Base-by-base conservation (phyloP, 2,113 vertebrate genomes). In the Anthoscopus minutus region DNA sequence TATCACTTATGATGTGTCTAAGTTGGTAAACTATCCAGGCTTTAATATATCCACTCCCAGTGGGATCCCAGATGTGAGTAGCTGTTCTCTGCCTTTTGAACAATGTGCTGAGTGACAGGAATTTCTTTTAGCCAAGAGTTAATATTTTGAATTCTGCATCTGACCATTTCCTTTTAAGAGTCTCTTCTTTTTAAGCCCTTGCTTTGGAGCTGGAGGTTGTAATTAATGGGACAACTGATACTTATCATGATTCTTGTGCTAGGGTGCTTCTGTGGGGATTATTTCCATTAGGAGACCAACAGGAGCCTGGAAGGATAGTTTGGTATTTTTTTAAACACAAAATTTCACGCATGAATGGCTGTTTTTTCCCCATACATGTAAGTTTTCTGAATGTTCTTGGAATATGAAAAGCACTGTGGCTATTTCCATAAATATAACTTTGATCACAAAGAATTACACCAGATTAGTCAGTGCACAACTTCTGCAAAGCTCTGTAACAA, bases 11-110 rank as follows among this genome's bases (percentile, higher is more conserved):
- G 99, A 99, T 94, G 97, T 99, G 88, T 98, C 99, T 2, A 99
- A 99, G 96, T 93, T 99, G 96, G 97, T 99, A 48, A 99, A 98
- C 97, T 99, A 99, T 80, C 99, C 99, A 61, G 99, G 99, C 47
- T 99, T 99, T 97, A 99, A 99, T 92, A 98, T 98, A 35, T 97
- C 98, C 57, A 94, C 97, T 77, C 97, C 99, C 85, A 96, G 97
- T 90, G 98, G 97, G 73, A 97, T 99, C 86, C 98, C 98, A 95
- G 99, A 99, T 96, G 99, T 99, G 96, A 99, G 99, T 98, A 51
- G 21, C 56, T 80, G 22, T 77, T 37, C 30, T 71, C 17, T 58
- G 28, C 47, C 47, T 67, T 77, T 44, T 60, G 2, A 66, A 57
- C 45, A 65, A 15, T 2, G 0, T 53, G 16, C 28, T 74, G 53